A percentile compares a stretch with the other conserved stretches of the same genome.
Evolutionary conservation across 2,797 vertebrate genomes (phyloP).

Genomic region (Pachyuromys duprasi): DNA sequence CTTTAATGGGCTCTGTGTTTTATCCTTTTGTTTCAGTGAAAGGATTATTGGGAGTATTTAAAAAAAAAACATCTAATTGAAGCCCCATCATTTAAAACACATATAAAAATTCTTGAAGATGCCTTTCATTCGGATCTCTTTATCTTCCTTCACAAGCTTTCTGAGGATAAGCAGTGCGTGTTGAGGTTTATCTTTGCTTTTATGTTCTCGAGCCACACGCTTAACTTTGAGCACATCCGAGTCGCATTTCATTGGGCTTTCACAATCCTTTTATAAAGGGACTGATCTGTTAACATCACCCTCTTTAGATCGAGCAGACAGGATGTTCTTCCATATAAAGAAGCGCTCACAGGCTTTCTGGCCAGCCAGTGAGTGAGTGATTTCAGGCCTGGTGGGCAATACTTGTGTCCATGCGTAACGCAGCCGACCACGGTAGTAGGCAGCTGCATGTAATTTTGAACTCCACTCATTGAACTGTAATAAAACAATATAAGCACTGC

Average conservation of each 20-base stretch:
- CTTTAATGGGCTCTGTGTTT: conserved; percentile 86
- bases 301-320: conserved; percentile 89
- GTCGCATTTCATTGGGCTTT: conserved; percentile 89
- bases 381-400: conserved; percentile 91
- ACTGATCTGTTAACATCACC: conserved; percentile 90
- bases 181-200: conserved; percentile 90
- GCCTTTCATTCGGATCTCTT: conserved; percentile 87
- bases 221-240: conserved; percentile 87
- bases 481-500: conserved; percentile 94
- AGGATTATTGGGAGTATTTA: conserved; percentile 70
- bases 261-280: conserved; percentile 89
- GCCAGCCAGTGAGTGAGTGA: conserved; percentile 90
- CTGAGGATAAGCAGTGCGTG: conserved; percentile 85
- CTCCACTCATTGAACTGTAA: conserved; percentile 94
- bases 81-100: conserved; percentile 87
- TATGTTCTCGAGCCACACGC: conserved; percentile 88
- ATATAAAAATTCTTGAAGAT: conserved; percentile 86
- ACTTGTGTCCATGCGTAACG: conserved; percentile 89
- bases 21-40: conserved; percentile 83
- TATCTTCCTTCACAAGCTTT: conserved; percentile 88
- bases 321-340: conserved; percentile 88
- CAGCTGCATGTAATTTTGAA: conserved; percentile 94
- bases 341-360: conserved; percentile 85
- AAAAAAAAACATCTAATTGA: conserved; percentile 78
- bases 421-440: conserved; percentile 90